Base-by-base conservation (phyloP, 2,888 invertebrate genomes). In the Malthinus flaveolus region DNA sequence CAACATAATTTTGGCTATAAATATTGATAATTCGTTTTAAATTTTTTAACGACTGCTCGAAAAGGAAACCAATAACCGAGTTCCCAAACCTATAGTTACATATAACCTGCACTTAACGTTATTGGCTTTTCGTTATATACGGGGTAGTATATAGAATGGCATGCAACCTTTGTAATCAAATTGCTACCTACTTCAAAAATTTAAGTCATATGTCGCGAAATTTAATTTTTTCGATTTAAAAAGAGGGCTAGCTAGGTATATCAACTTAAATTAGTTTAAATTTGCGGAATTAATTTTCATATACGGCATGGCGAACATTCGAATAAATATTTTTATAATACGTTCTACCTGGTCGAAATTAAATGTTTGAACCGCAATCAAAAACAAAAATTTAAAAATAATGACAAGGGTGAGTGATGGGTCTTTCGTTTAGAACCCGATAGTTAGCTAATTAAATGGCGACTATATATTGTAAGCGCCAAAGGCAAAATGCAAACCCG, bases 391-490 rank as follows among this genome's bases (percentile, higher is more conserved):
- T 62, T 60, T 61, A 23, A 61, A 62, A 61, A 61, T 66, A 62
- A 66, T 66, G 64, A 68, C 59, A 59, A 56, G 66, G 64, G 65
- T 64, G 63, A 65, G 54, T 60, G 64, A 64, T 61, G 61, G 62
- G 51, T 59, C 62, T 62, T 63, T 59, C 65, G 54, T 61, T 63
- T 65, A 56, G 51, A 63, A 68, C 64, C 68, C 56, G 66, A 69
- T 68, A 62, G 65, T 69, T 68, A 67, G 67, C 67, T 69, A 69
- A 69, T 69, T 69, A 69, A 69, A 68, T 66, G 65, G 67, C 65
- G 64, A 68, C 64, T 66, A 62, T 59, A 65, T 62, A 65, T 65
- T 63, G 12, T 46, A 7, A 49, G 12, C 23, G 56, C 62, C 54
- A 42, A 23, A 31, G 57, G 61, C 55, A 47, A 46, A 48, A 13